Conservation (phyloP, 2,113 vertebrate genomes). For the Tragulus kanchil region DNA sequence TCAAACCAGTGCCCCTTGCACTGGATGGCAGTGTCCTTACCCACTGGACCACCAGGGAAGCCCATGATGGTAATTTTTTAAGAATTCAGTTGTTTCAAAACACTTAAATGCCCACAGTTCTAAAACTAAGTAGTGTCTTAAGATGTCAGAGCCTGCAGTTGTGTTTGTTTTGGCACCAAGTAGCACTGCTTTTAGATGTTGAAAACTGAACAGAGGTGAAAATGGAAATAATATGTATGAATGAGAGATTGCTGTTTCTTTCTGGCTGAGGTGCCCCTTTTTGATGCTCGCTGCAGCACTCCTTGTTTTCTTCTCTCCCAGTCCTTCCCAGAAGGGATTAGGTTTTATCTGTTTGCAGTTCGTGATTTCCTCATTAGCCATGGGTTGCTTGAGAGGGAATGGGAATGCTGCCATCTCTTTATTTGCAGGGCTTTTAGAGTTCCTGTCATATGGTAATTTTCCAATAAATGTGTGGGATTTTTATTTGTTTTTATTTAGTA, state of each 20-base stretch:
- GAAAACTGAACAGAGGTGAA: background rate
- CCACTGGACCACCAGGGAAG: too few relatives aligned
- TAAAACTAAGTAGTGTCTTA: background rate
- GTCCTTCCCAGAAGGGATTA: background rate
- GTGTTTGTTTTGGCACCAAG: background rate
- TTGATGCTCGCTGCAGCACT: background rate
- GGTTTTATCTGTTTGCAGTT: background rate
- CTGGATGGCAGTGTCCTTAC: too few relatives aligned
- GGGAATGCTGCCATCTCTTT: background rate
- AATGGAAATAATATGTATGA: background rate
- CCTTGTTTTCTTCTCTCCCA: background rate
- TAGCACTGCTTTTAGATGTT: background rate
- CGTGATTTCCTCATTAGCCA: slow-evolving; percentile 25
- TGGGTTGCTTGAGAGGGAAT: slow-evolving; percentile 22
- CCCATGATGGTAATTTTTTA: slow-evolving; percentile 19
- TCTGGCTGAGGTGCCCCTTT: background rate
- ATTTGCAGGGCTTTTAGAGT: slow-evolving; percentile 35
- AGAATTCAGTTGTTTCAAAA: slow-evolving; percentile 47
- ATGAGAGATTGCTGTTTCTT: background rate
- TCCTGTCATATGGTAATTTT: slow-evolving; percentile 9
- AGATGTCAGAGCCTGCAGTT: background rate
- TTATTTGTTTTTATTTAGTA: slow-evolving; percentile 39
- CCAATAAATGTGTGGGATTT: slow-evolving; percentile 5
- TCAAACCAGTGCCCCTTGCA: too few relatives aligned
- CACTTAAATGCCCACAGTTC: background rate